Conservation (phyloP, 2,888 invertebrate species). For the Tanytarsus gracilentus region DNA sequence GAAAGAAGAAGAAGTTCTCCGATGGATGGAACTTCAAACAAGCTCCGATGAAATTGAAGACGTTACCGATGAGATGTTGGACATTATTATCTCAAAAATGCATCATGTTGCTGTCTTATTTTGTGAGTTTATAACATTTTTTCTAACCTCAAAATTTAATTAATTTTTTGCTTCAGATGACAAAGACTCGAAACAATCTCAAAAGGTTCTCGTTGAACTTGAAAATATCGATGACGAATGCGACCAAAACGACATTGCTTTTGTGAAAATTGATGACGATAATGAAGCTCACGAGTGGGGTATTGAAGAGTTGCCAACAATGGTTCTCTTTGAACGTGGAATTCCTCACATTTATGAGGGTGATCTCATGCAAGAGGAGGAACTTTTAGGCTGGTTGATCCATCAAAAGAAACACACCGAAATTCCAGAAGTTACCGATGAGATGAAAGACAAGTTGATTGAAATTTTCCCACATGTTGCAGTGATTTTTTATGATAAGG, state of each 20-base stretch:
- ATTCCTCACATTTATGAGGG: constrained; percentile 71
- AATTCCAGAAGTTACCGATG: constrained; percentile 85
- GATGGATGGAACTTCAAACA: constrained; percentile 76
- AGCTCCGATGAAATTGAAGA: constrained; percentile 89
- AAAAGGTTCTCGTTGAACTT: constrained; percentile 70
- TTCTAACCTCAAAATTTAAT: constrained; percentile 9
- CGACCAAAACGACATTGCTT: constrained; percentile 83
- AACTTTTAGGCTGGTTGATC: constrained; percentile 78
- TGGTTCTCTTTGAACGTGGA: constrained; percentile 58
- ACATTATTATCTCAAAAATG: constrained; percentile 79
- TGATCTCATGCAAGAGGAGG: constrained; percentile 82
- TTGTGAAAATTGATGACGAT: constrained; percentile 83
- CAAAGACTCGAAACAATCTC: constrained; percentile 83
- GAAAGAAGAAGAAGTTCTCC: constrained; percentile 79
- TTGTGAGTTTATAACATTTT: constrained; percentile 55
- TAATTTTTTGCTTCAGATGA: constrained; percentile 57
- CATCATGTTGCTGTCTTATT: constrained; percentile 82
- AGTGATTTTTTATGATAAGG: constrained; percentile 85
- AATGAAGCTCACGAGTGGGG: constrained; percentile 85
- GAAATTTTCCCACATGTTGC: constrained; percentile 72
- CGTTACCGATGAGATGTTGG: constrained; percentile 88
- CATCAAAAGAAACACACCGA: constrained; percentile 85
- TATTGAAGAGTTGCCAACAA: constrained; percentile 70
- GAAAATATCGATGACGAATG: constrained; percentile 92
- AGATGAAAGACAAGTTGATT: constrained; percentile 86